Evolutionary conservation across 1,140 invertebrate species (phyloP).

Genomic region (Saxidomus purpurata): DNA sequence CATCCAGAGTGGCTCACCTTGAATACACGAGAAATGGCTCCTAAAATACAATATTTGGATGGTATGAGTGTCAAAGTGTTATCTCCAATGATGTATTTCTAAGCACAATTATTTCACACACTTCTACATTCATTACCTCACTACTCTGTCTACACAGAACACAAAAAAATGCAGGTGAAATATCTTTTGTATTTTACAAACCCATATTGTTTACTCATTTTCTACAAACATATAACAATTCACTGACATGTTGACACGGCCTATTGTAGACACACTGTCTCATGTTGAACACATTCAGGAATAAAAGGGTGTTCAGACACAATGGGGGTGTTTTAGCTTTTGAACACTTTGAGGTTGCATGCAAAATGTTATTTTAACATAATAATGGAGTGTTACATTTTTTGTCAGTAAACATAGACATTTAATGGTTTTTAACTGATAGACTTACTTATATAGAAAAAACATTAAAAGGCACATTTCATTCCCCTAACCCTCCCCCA

Average conservation of each 20-base stretch:
- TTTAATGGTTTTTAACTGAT: too few relatives aligned
- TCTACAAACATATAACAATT: background rate
- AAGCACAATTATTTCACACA: background rate
- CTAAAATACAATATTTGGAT: slow-evolving; percentile 61
- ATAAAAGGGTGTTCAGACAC: background rate
- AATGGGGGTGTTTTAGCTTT: background rate
- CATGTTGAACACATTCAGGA: background rate
- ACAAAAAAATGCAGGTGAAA: background rate
- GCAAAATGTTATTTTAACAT: slow-evolving; percentile 10
- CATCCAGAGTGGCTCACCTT: slow-evolving; percentile 69
- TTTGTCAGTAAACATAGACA: background rate
- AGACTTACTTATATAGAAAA: too few relatives aligned
- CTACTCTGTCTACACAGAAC: background rate
- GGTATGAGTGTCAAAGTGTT: background rate
- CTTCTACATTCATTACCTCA: background rate
- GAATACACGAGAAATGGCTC: slow-evolving; percentile 40
- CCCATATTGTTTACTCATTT: too few relatives aligned
- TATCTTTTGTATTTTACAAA: too few relatives aligned
- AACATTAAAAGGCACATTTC: too few relatives aligned
- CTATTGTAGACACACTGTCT: slow-evolving; percentile 1
- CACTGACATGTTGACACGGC: background rate
- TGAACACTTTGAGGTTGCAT: slow-evolving; percentile 5
- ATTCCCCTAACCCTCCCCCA: too few relatives aligned
- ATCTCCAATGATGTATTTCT: background rate
- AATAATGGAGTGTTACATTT: background rate